A percentile compares a stretch with the other conserved stretches of the same genome.
These are phyloP conservation scores for Plecturocebus donacophilus DNA, from an alignment of 2,113 vertebrate genomes.

Conservation along the genomic window DNA sequence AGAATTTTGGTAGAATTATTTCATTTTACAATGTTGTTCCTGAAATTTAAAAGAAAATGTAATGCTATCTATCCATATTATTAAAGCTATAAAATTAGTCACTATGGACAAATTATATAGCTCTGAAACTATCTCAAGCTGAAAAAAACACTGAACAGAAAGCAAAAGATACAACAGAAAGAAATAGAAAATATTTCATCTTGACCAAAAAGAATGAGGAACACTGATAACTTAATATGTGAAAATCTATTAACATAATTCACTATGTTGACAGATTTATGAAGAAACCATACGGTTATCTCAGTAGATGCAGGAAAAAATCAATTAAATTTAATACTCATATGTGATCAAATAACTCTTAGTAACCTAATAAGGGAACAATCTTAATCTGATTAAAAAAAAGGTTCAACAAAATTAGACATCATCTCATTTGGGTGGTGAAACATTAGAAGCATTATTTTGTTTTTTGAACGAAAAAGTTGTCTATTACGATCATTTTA, in stretches of 20 bases:
- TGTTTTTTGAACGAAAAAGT: background rate
- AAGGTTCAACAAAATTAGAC: background rate
- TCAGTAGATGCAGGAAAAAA: background rate
- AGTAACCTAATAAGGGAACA: background rate
- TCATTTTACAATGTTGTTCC: background rate
- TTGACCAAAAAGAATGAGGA: background rate
- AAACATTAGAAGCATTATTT: background rate
- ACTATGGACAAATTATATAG: background rate
- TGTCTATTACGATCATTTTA: background rate
- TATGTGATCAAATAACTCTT: background rate
- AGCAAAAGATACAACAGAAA: background rate
- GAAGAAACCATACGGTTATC: background rate
- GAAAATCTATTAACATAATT: background rate
- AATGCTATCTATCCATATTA: background rate
- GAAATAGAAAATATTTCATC: background rate
- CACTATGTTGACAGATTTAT: background rate
- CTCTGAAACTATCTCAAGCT: background rate
- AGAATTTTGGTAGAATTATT: background rate
- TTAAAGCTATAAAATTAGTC: background rate
- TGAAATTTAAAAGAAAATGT: background rate
- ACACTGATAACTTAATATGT: background rate
- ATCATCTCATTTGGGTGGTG: background rate
- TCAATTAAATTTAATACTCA: background rate
- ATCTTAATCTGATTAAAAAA: background rate
- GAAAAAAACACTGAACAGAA: background rate